A percentile compares a stretch with the other conserved stretches of the same genome.
These are phyloP conservation scores for Athene noctua DNA, from an alignment of 2,113 vertebrate genomes.

Conservation along the genomic window DNA sequence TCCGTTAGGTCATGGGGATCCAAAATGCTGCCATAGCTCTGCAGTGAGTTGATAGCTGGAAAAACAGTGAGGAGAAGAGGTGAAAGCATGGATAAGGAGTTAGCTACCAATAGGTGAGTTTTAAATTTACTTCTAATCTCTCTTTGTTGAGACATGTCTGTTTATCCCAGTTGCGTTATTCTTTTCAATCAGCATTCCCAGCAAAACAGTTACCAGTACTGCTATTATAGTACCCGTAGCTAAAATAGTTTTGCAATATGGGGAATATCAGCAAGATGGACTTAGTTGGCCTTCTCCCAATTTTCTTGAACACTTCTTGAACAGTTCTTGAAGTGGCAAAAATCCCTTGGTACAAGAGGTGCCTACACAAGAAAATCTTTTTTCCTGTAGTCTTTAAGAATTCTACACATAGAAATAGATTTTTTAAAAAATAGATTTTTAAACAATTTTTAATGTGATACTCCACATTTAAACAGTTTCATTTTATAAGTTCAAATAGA, in stretches of 20 bases:
- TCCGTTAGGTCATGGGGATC: neutral
- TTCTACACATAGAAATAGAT: neutral
- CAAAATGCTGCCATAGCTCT: neutral
- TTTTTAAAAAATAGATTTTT: neutral
- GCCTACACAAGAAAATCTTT: neutral
- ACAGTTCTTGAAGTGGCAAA: neutral
- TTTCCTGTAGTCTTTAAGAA: neutral
- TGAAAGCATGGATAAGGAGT: neutral
- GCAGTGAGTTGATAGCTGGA: neutral
- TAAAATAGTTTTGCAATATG: slow-evolving; percentile 28
- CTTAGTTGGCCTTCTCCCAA: neutral
- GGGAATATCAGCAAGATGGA: neutral
- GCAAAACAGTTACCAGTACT: slow-evolving; percentile 32
- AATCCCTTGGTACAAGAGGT: neutral
- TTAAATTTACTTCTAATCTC: neutral
- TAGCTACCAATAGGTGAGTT: neutral
- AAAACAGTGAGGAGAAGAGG: neutral
- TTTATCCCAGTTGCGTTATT: neutral
- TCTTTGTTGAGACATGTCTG: neutral
- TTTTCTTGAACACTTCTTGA: neutral
- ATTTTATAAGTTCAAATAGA: neutral
- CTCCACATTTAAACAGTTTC: neutral
- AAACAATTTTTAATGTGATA: neutral
- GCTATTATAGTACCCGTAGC: neutral
- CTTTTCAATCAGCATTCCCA: neutral